A percentile compares a stretch with the other conserved stretches of the same genome.
phyloP scores from a whole-genome alignment of 2,797 vertebrate genomes.

The Anisognathus igniventris region DNA sequence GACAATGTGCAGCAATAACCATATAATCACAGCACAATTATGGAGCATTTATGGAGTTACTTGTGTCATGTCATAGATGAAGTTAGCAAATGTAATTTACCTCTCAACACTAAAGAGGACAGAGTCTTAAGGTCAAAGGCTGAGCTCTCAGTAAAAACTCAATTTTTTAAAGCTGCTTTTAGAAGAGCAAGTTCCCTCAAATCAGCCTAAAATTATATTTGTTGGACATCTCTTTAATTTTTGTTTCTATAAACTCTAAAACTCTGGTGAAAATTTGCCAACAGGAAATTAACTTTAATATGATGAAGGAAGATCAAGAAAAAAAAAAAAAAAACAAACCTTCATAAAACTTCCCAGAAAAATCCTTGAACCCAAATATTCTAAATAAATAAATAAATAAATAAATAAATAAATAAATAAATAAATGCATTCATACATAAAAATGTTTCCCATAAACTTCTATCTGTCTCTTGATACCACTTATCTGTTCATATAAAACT shows the following conservation, averaged over 20 bases:
- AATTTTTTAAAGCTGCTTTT: background rate
- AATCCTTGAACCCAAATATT: background rate
- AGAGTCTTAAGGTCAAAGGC: conserved; percentile 40
- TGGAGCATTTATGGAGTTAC: conserved; percentile 57
- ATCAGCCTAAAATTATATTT: background rate
- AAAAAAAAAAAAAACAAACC: background rate
- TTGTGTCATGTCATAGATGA: conserved; percentile 26
- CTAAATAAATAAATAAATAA: background rate
- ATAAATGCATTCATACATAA: background rate
- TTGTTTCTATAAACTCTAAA: background rate
- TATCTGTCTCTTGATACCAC: conserved; percentile 31
- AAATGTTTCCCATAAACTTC: background rate
- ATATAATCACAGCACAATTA: conserved; percentile 62
- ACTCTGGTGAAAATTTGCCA: background rate
- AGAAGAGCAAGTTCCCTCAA: background rate
- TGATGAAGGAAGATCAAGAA: background rate
- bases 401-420: conserved; percentile 25
- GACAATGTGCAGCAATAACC: conserved; percentile 61
- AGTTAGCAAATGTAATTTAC: conserved; percentile 55
- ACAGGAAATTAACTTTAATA: background rate
- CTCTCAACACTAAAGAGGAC: conserved; percentile 4
- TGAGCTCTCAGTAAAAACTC: background rate
- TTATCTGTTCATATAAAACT: conserved; percentile 26
- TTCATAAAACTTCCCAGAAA: background rate
- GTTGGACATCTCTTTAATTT: background rate